Percentiles rank a stretch among this genome's conserved stretches.
phyloP scores from a whole-genome alignment of 1,140 invertebrate species.

The Bacillus rossius region DNA sequence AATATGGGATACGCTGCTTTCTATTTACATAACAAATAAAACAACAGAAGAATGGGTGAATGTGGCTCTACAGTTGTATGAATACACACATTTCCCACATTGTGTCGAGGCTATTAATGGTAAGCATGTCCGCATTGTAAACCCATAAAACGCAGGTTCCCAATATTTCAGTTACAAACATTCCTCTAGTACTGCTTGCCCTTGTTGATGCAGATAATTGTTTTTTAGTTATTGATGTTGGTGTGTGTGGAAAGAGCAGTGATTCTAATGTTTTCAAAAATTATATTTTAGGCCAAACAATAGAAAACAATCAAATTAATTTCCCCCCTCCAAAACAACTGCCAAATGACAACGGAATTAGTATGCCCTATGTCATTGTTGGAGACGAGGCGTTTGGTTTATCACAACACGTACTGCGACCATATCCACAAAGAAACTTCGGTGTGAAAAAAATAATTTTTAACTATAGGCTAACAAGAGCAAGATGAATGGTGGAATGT shows the following conservation, averaged over 20 bases:
- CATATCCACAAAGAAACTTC: too few relatives aligned
- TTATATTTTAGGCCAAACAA: background rate
- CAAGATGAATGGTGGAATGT: too few relatives aligned
- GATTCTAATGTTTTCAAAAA: constrained; percentile 33
- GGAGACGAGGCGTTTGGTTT: too few relatives aligned
- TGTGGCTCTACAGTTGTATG: constrained; percentile 27
- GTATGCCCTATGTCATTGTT: too few relatives aligned
- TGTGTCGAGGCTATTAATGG: constrained; percentile 37
- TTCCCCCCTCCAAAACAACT: background rate
- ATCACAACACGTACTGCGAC: too few relatives aligned
- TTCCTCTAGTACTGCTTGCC: constrained; percentile 40
- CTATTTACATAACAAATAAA: background rate
- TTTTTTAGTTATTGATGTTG: constrained; percentile 43
- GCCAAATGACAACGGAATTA: too few relatives aligned
- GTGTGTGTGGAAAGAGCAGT: constrained; percentile 38
- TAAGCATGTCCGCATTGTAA: constrained; percentile 36
- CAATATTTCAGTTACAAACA: background rate
- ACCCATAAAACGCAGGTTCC: constrained; percentile 13
- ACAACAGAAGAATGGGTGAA: too few relatives aligned
- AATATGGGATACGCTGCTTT: background rate
- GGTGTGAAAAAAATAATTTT: too few relatives aligned
- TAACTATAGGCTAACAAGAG: too few relatives aligned
- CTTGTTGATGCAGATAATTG: constrained; percentile 44
- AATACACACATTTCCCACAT: constrained; percentile 36
- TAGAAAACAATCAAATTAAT: background rate